Evolutionary conservation across 2,888 invertebrate species (phyloP), one percentile per base, ranked within the genome.

Genomic region (Stegana nigrithorax): DNA sequence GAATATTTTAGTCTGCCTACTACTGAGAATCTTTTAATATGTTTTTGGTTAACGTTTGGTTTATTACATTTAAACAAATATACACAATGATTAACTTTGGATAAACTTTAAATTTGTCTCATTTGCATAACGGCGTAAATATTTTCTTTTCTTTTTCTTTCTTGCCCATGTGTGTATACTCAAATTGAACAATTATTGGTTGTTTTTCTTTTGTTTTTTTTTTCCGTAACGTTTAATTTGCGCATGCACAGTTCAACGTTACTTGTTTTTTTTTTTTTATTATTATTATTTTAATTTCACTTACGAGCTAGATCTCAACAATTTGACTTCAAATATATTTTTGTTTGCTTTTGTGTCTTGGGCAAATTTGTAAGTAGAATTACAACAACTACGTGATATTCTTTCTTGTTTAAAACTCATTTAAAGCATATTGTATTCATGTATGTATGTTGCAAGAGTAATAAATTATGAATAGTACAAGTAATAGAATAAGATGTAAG

Each of bases 1-100:
- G n/a, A n/a, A n/a, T n/a, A n/a, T n/a, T n/a, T n/a, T n/a, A n/a
- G n/a, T n/a, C n/a, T n/a, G n/a, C n/a, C n/a, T n/a, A n/a, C n/a
- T n/a, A n/a, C n/a, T n/a, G n/a, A n/a, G n/a, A n/a, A n/a, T n/a
- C n/a, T n/a, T n/a, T n/a, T n/a, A n/a, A n/a, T n/a, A n/a, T n/a
- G n/a, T n/a, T n/a, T n/a, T n/a, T n/a, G n/a, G n/a, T n/a, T n/a
- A n/a, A n/a, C n/a, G n/a, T n/a, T n/a, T n/a, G n/a, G n/a, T 55
- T 55, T 55, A 55, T 36, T 55, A 55, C 19, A 5, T 36, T 55
- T 55, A 21, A 55, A 55, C 36, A 17, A 55, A 55, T 26, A 55
- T 32, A 36, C 53, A 55, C 53, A 29, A 8, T 21, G 32, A 55
- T 12, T 55, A 55, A 55, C 53, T 36, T 32, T 55, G 53, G 21